Base-by-base conservation (phyloP, 53 echinoderm and acorn worm genomes). In the Hippasteria phrygiana region DNA sequence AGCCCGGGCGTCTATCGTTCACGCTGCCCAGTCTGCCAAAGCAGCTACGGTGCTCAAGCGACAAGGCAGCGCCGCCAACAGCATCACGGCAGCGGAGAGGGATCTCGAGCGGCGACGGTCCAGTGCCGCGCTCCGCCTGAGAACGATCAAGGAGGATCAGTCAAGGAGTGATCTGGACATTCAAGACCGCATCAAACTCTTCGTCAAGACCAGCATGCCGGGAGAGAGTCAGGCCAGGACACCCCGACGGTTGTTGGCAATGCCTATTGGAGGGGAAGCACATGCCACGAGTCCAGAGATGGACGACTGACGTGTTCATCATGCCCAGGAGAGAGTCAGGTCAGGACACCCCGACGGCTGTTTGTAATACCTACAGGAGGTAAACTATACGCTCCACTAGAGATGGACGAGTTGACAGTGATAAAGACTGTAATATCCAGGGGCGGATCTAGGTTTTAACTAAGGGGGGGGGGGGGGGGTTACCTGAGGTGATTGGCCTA, bases 71-170 rank as follows among this genome's bases (percentile, higher is more conserved):
- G 79, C 59, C 24, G 79, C 59, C 33, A 79, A 22, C 79, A 79
- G 59, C 0, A 36, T 53, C 31, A 76, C 77, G 53, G 79, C 79
- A 39, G 79, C 79, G 24, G 79, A 79, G 79, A 35, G 79, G 59
- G 79, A 79, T 12, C 79, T 79, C n/a, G 79, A 79, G 62, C 17
- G 62, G 27, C 79, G 79, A 12, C 79, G 79, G 62, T 79, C 79
- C 40, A 79, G 79, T 31, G 79, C 79, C 79, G 79, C 79, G 2
- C 79, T 79, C 35, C 59, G 79, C 8, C 36, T 79, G 55, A 22
- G 29, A 38, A 62, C 10, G 59, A 79, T 79, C 79, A 79, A 79
- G 79, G 8, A n/a, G 55, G 79, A 79, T 39, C 38, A 59, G 59
- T 37, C 38, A 20, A 79, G 62, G 42, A 36, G 79, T 7, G 62